Evolutionary conservation across 2,113 vertebrate species (phyloP).

Genomic region (Agapornis roseicollis): DNA sequence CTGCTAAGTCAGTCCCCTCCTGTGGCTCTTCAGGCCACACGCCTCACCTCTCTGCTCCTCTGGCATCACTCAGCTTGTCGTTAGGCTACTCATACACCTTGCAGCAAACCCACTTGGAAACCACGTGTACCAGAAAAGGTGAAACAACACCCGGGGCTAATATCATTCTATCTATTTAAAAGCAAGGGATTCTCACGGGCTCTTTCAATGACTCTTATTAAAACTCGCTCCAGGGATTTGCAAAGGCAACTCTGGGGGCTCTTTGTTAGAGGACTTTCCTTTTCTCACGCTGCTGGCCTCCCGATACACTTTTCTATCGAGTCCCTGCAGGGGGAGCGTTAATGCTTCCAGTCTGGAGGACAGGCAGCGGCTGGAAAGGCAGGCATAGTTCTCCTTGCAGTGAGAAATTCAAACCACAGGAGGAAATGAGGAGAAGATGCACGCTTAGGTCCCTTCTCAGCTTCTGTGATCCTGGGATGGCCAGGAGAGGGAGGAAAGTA

Average conservation of each 20-base stretch:
- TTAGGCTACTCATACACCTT: not conserved
- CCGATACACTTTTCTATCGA: not conserved
- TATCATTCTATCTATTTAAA: not conserved
- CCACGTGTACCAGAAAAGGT: not conserved
- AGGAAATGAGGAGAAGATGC: not conserved
- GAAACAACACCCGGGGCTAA: not conserved
- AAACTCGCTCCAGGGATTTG: not conserved
- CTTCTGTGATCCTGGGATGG: not conserved
- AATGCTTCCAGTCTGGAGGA: not conserved
- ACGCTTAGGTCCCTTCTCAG: not conserved
- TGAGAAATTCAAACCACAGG: not conserved
- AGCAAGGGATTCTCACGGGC: not conserved
- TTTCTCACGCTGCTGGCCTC: not conserved
- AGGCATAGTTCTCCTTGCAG: not conserved
- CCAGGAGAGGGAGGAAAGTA: not conserved
- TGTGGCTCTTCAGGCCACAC: not conserved
- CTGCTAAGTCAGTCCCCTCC: not conserved
- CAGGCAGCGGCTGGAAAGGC: not conserved
- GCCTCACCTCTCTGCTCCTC: conserved; percentile 10
- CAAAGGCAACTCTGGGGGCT: not conserved
- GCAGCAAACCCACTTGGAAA: not conserved
- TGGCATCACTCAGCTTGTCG: not conserved
- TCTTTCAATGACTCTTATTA: not conserved
- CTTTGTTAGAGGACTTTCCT: not conserved
- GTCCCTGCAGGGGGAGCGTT: not conserved